Percentiles rank a stretch among this genome's conserved stretches.
These are phyloP conservation scores for Antheraea mylitta DNA, from an alignment of 1,140 invertebrate genomes.

Conservation along the genomic window DNA sequence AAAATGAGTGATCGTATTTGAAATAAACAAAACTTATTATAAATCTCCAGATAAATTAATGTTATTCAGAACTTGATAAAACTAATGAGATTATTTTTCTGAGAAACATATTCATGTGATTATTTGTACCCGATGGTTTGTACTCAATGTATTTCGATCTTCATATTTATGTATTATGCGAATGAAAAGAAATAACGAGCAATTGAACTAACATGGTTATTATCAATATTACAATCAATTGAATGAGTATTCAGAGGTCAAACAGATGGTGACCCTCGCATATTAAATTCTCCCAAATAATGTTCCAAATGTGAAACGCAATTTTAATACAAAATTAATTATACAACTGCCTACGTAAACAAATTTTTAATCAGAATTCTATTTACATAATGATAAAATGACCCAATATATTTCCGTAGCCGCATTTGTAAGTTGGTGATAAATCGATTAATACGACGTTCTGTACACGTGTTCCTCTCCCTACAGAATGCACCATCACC, in stretches of 20 bases:
- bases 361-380: neutral
- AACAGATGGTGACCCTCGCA: constrained; percentile 60
- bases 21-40: no score
- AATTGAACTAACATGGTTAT: no score
- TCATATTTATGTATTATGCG: no score
- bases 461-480: constrained; percentile 65
- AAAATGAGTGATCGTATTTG: no score
- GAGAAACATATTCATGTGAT: no score
- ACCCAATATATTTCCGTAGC: neutral
- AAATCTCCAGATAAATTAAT: no score
- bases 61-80: no score
- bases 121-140: no score
- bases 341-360: neutral
- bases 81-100: no score
- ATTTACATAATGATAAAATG: neutral
- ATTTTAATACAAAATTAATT: constrained; percentile 41
- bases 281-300: constrained; percentile 60
- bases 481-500: constrained; percentile 68
- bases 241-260: constrained; percentile 65
- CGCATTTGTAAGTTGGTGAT: constrained; percentile 2
- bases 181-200: no score
- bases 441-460: neutral
- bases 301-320: constrained; percentile 58
- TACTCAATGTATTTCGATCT: no score
- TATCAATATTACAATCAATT: constrained; percentile 21